phyloP scores from a whole-genome alignment of 2,113 vertebrate genomes.

The Nettapus auritus region DNA sequence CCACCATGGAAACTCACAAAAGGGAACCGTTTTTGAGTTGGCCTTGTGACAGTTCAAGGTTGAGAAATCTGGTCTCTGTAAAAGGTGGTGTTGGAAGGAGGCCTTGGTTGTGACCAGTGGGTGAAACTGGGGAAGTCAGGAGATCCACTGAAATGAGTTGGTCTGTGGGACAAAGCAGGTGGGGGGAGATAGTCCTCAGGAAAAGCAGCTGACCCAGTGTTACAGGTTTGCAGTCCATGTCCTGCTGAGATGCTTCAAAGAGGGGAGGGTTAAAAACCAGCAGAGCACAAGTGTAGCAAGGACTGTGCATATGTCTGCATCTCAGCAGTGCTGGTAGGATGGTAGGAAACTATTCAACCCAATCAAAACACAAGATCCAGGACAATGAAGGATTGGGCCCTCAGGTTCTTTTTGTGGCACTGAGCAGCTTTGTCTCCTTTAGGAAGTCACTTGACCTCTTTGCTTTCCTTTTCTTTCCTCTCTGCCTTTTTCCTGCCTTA shows the following conservation, averaged over 20 bases:
- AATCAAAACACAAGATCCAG: background rate
- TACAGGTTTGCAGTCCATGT: background rate
- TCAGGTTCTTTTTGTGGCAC: background rate
- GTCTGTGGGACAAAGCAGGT: background rate
- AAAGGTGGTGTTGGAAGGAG: background rate
- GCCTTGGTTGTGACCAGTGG: background rate
- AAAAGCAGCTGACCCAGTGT: background rate
- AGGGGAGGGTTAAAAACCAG: background rate
- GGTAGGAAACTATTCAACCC: background rate
- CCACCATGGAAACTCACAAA: fast-evolving
- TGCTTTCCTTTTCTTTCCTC: background rate
- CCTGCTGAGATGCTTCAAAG: background rate
- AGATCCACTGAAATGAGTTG: background rate
- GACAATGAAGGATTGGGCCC: background rate
- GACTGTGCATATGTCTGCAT: background rate
- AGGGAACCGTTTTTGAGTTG: fast-evolving
- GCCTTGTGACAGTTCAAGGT: background rate
- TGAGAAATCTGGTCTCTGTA: too few relatives aligned
- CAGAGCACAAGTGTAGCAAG: background rate
- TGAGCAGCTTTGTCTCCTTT: background rate
- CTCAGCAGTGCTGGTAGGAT: background rate
- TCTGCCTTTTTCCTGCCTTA: background rate
- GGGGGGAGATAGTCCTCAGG: too few relatives aligned
- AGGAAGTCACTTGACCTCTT: background rate
- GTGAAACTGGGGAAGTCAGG: background rate